Evolutionary conservation across 2,888 invertebrate species (phyloP), one percentile per base, ranked within the genome.

Genomic region (Alviniconcha strummeri): DNA sequence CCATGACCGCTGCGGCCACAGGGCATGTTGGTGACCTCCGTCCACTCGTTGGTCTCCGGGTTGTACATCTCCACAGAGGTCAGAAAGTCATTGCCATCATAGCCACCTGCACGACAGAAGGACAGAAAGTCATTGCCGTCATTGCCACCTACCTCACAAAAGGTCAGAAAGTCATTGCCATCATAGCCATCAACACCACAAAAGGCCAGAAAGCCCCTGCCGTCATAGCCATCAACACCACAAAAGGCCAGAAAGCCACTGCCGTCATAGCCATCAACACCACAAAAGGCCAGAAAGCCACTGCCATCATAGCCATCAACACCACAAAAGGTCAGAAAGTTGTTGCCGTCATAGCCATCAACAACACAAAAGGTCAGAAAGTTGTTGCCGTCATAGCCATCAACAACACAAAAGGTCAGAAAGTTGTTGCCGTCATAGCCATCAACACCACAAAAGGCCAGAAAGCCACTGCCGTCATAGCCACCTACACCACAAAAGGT

Each of bases 1-100:
- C 98, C 97, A 94, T 98, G 98, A 0, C 98, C 98, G 13, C 98
- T 98, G 81, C 98, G 95, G 13, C 97, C 97, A 7, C 97, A 97
- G 52, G 96, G 96, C 91, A 98, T 95, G 7, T 96, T 95, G 8
- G 96, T 95, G 71, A 97, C 97, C 87, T 95, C 95, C 86, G 95
- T 95, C 98, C 98, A 98, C 36, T 94, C 93, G 94, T 98, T 96
- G 75, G 95, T 95, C 4, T 95, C 94, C 6, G 97, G 97, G 93
- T 98, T 97, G 94, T 97, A 98, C 84, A 97, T 96, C 94, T 98
- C 98, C 52, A 98, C 97, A 80, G 96, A 96, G 86, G 96, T 95
- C 74, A 98, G 94, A 94, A 98, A 98, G 85, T 96, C 95, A 69
- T 95, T 95, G 82, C 98, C 98, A 94, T 98, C 97, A 94, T 97